phyloP scores from a whole-genome alignment of 53 echinoderm and acorn worm genomes.

The Pentamera pediparva region DNA sequence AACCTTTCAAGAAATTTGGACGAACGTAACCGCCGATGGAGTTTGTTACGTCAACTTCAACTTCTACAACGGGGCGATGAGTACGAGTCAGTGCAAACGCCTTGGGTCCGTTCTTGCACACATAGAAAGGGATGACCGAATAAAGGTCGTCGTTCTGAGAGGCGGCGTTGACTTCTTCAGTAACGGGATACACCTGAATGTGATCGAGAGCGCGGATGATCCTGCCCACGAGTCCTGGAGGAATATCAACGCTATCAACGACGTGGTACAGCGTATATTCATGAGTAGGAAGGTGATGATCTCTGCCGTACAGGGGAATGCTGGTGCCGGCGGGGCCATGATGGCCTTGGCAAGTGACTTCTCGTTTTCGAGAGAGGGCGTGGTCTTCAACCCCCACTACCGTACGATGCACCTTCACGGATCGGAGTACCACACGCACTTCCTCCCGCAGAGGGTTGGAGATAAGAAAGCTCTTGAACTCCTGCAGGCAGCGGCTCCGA shows the following conservation, averaged over 20 bases:
- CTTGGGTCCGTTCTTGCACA: not conserved
- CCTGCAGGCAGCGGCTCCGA: not conserved
- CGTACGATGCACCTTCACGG: not conserved
- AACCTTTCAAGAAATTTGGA: slow-evolving; percentile 5
- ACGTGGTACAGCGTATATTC: slow-evolving; percentile 11
- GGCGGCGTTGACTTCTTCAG: slow-evolving; percentile 3
- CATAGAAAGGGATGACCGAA: not conserved
- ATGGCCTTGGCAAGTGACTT: not conserved
- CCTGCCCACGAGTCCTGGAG: not conserved
- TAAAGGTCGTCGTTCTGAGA: not conserved
- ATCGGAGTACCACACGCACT: not conserved
- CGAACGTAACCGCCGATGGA: not conserved
- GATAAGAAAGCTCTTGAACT: not conserved
- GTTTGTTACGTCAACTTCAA: not conserved
- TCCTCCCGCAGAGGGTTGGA: not conserved
- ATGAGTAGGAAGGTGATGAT: not conserved
- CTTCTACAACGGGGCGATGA: slow-evolving; percentile 6
- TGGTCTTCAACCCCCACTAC: slow-evolving; percentile 1
- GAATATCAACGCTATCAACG: slow-evolving; percentile 15
- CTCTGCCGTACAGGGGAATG: not conserved
- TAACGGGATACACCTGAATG: not conserved
- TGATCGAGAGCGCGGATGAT: not conserved
- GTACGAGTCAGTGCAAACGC: not conserved
- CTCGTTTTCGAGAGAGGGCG: not conserved
- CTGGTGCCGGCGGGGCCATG: slow-evolving; percentile 1